Percentiles rank a stretch among this genome's conserved stretches.
Evolutionary conservation across 1,140 invertebrate species (phyloP).

Genomic region (Amyelois transitella): DNA sequence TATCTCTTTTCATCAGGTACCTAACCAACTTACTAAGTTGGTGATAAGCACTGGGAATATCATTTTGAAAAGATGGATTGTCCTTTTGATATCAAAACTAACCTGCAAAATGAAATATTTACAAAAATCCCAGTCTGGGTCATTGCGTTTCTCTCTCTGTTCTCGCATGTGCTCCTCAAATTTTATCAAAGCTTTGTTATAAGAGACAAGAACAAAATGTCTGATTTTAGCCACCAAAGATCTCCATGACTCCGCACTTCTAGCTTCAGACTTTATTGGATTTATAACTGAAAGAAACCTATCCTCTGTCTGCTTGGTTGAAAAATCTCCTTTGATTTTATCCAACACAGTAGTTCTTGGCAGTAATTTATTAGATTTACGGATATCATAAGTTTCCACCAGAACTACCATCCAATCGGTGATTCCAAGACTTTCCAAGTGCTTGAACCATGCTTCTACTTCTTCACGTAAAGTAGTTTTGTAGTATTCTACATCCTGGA

Average conservation of each 20-base stretch:
- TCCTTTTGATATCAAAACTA: slow-evolving; percentile 22
- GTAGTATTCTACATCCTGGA: slow-evolving; percentile 93
- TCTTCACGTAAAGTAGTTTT: slow-evolving; percentile 90
- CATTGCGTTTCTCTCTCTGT: slow-evolving; percentile 92
- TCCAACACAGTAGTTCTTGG: slow-evolving; percentile 94
- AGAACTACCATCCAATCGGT: slow-evolving; percentile 95
- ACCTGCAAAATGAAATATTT: slow-evolving; percentile 95
- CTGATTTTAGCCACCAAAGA: slow-evolving; percentile 87
- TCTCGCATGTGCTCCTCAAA: slow-evolving; percentile 95
- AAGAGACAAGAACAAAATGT: slow-evolving; percentile 89
- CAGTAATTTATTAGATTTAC: slow-evolving; percentile 93
- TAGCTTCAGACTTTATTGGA: slow-evolving; percentile 90
- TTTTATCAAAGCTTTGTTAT: slow-evolving; percentile 87
- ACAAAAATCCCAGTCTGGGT: slow-evolving; percentile 94
- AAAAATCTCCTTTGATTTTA: slow-evolving; percentile 96
- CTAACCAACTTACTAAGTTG: not conserved
- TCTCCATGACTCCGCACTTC: slow-evolving; percentile 92
- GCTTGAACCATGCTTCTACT: slow-evolving; percentile 90
- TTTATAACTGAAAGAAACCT: slow-evolving; percentile 94
- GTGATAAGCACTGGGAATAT: not conserved
- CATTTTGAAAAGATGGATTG: too few relatives aligned
- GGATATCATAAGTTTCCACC: slow-evolving; percentile 93
- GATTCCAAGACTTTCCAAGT: slow-evolving; percentile 83
- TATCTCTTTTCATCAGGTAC: too few relatives aligned
- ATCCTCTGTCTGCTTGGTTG: slow-evolving; percentile 86